Evolutionary conservation across 92 coral and sea anemone species (phyloP).

Genomic region (Anthopleura xanthogrammica): DNA sequence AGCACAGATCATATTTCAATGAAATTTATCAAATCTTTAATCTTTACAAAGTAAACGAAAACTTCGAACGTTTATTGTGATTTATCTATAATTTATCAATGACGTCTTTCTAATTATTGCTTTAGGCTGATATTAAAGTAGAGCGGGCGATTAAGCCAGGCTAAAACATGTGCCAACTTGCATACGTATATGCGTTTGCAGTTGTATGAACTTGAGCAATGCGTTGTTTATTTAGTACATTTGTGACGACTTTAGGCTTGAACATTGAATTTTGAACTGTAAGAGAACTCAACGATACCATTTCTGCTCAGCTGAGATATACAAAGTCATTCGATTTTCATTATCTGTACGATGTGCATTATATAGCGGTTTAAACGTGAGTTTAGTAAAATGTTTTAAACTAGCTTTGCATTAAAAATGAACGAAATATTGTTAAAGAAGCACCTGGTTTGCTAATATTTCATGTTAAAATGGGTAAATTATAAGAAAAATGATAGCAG

Average conservation of each 20-base stretch:
- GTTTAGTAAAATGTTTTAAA: too few relatives aligned
- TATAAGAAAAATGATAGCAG: too few relatives aligned
- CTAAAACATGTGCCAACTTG: not conserved
- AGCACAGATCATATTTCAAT: not conserved
- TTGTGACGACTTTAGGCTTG: not conserved
- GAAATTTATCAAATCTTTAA: not conserved
- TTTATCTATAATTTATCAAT: not conserved
- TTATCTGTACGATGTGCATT: too few relatives aligned
- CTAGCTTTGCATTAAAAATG: too few relatives aligned
- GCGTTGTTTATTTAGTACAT: not conserved
- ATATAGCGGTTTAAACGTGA: too few relatives aligned
- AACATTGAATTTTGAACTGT: too few relatives aligned
- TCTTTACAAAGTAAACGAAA: not conserved
- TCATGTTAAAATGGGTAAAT: too few relatives aligned
- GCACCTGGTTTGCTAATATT: too few relatives aligned
- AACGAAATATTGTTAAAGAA: too few relatives aligned
- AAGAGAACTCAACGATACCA: too few relatives aligned
- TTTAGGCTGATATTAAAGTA: not conserved
- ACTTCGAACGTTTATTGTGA: not conserved
- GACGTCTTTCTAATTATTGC: not conserved
- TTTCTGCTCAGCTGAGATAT: too few relatives aligned
- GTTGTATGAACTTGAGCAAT: not conserved
- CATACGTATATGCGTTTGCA: not conserved
- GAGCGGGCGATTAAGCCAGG: not conserved
- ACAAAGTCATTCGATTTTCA: too few relatives aligned